Evolutionary conservation across 2,113 vertebrate genomes (phyloP), one percentile per base, ranked within the genome.

Genomic region (Ophiodon elongatus): DNA sequence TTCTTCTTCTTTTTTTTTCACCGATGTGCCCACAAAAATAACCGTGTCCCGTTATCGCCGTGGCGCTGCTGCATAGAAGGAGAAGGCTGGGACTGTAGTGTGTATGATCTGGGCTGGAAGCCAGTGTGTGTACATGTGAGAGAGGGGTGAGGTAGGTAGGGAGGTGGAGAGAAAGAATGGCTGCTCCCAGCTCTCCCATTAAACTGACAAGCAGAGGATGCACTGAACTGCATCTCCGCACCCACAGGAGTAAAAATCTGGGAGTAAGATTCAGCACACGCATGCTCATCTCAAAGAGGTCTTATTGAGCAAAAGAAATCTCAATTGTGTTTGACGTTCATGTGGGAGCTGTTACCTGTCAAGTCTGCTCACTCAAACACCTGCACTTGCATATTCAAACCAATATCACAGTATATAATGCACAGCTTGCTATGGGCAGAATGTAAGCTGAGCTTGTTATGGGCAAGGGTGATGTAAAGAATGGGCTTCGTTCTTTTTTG

Each of bases 61-160:
- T 78, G 57, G 84, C 41, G 45, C 17, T 83, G 87, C 79, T 83
- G 92, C 85, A 82, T 79, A 68, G 66, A 65, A 25, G 79, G 66
- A 31, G 54, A 73, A 72, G 70, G 82, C 70, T 37, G 60, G 52
- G 67, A 35, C 69, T 79, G 54, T 74, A 47, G 80, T 72, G 73
- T 84, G 74, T 76, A 14, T 73, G 73, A 78, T 81, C 52, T 72
- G 81, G 80, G 83, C 76, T 87, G 45, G 52, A 69, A 73, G 90
- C 85, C 80, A 70, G 76, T 72, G 50, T 71, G 45, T 52, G 50
- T 60, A 33, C 56, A 81, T 83, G 73, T 27, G 71, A 64, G 71
- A 31, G 78, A 63, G 64, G 41, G 64, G 43, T 50, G 57, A 73
- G 52, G 50, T 52, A 66, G 73, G 33, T 39, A 66, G 73, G 39